Conservation (phyloP, 2,888 invertebrate species). For the Flabesymbios commensalis region DNA sequence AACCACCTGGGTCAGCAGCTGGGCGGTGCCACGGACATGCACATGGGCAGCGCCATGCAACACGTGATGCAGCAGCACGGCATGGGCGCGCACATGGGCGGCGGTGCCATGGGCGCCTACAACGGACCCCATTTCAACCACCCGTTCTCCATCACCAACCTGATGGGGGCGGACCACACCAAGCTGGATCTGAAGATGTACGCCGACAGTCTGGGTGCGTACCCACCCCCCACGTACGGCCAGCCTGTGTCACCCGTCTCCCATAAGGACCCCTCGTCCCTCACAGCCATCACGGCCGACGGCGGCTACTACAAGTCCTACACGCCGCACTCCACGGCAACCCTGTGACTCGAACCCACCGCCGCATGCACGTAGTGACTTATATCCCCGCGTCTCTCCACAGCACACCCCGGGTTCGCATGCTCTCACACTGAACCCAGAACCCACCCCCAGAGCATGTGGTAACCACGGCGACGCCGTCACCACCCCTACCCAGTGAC, state of each 20-base stretch:
- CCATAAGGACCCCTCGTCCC: not conserved
- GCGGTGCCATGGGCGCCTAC: too few species aligned
- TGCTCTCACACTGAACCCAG: too few species aligned
- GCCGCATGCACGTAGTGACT: too few species aligned
- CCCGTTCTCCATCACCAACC: conserved; percentile 91
- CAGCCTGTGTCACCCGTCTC: not conserved
- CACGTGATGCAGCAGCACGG: not conserved
- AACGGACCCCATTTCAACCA: conserved; percentile 67
- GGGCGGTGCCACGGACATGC: not conserved
- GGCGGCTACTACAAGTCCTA: not conserved
- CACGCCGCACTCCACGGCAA: not conserved
- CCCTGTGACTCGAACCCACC: not conserved
- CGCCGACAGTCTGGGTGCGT: conserved; percentile 57
- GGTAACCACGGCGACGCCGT: too few species aligned
- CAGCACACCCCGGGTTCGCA: too few species aligned
- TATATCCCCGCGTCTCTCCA: too few species aligned
- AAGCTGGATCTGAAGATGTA: conserved; percentile 92
- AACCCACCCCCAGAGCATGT: too few species aligned
- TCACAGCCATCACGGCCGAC: not conserved
- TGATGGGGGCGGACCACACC: conserved; percentile 75
- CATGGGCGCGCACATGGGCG: not conserved
- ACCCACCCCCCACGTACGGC: not conserved
- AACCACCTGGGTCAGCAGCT: conserved; percentile 2
- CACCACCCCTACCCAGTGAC: too few species aligned
- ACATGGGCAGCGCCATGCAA: not conserved